Evolutionary conservation across 2,797 vertebrate genomes (phyloP), one percentile per base, ranked within the genome.

Genomic region (Peromyscus melanophrys): DNA sequence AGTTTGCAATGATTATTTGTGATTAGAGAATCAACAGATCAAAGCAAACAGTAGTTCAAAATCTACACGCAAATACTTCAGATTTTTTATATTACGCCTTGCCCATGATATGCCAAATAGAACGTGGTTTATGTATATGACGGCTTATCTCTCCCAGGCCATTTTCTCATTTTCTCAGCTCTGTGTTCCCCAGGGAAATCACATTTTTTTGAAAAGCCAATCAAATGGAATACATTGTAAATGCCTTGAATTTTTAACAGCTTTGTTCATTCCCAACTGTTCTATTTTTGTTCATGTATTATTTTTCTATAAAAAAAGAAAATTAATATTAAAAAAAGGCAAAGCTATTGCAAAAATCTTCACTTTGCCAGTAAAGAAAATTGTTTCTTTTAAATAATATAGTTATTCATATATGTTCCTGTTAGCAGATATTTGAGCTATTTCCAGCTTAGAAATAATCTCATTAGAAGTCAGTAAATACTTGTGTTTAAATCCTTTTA

Each of bases 341-440:
- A 10, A 61, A 85, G 6, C 52, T 34, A 91, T 84, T 69, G 49
- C 46, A 93, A 59, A 59, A 25, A 49, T 27, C 81, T 89, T 92
- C 29, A 89, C 76, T 91, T 91, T 52, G 71, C 34, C 49, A 86
- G 34, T 89, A 83, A 94, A 82, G 34, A 95, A 95, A 84, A 37
- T 29, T 43, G 2, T 52, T 90, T 90, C 7, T 82, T 88, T 90
- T 63, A 88, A 75, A 93, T 93, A 52, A 89, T 83, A 75, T 52
- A 49, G 29, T 21, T 92, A 92, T 71, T 40, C 52, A 49, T 4
- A 82, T 43, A 40, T 34, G 21, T 77, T 88, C 37, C 57, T 90
- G 4, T 61, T 89, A 67, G 77, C 40, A 10, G 0, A 27, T 12
- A 81, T 88, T 69, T 88, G 49, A 46, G 10, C 76, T 43, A 6